Percentiles rank a stretch among this genome's conserved stretches.
These are phyloP conservation scores for Drosophila neocordata DNA, from an alignment of 1,140 invertebrate genomes.

Conservation along the genomic window DNA sequence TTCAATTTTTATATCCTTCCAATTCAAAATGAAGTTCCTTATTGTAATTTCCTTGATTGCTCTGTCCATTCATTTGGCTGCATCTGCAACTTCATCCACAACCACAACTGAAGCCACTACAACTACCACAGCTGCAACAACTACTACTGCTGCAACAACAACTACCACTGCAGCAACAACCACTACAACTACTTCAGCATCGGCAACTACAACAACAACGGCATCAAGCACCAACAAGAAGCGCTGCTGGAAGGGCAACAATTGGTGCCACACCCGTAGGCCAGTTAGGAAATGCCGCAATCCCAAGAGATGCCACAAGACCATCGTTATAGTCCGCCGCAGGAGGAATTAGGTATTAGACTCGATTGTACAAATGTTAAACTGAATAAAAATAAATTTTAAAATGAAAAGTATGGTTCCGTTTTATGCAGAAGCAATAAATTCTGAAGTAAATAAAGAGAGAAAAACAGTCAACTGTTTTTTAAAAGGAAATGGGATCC, in stretches of 20 bases:
- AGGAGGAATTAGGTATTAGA: neutral
- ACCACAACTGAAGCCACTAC: neutral
- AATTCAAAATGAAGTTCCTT: slow-evolving; percentile 1
- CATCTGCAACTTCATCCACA: neutral
- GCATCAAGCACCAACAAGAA: neutral
- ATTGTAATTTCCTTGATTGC: neutral
- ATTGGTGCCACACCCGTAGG: slow-evolving; percentile 4
- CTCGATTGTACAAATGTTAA: no score
- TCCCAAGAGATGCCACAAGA: neutral
- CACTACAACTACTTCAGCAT: neutral
- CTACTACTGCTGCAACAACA: neutral
- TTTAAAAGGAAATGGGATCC: no score
- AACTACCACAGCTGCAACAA: neutral
- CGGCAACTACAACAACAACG: neutral
- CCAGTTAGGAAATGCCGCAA: neutral
- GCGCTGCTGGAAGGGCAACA: neutral
- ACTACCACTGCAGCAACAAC: neutral
- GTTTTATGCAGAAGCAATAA: no score
- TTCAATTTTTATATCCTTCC: neutral
- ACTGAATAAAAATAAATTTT: no score
- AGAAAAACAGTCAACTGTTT: no score
- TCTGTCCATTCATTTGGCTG: slow-evolving; percentile 7
- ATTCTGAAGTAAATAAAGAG: no score
- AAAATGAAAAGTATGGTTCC: no score
- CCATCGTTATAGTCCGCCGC: neutral